Evolutionary conservation across 2,797 vertebrate species (phyloP), one percentile per base, ranked within the genome.

Genomic region (Discoglossus pictus): DNA sequence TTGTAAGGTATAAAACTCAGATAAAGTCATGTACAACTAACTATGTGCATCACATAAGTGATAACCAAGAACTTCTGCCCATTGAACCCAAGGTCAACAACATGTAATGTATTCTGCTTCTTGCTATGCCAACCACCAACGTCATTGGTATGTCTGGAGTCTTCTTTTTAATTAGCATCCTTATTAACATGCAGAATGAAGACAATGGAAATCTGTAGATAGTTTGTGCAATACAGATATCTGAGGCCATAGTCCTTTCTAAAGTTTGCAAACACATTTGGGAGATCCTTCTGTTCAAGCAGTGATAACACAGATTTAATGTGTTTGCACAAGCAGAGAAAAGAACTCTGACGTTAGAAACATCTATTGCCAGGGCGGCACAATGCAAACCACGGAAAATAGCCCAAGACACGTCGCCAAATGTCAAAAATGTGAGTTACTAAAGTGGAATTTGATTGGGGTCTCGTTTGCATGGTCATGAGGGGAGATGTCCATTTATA

Each of bases 251-350:
- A 1, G 38, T 74, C 65, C 10, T 2, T 38, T 23, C 36, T 66
- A 44, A 35, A 76, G 65, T 68, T 52, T 70, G 18, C 16, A 2
- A 3, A 36, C 25, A 7, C 0, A 0, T 55, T 67, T 78, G 59
- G 66, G 65, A 67, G 74, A 63, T 70, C 44, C 52, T 69, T 16
- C 58, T 68, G 56, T 65, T 58, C 53, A 73, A 72, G 64, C 58
- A 73, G 18, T 5, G 74, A 72, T 72, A 77, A 63, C 46, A 27
- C 40, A 65, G 70, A 55, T 21, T 52, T 65, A 63, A 72, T 67
- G 62, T 71, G 55, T 80, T 83, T 77, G 52, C 68, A 73, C 13
- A 1, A 53, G 42, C 46, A 78, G 16, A 75, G 55, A 78, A 78
- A 67, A 68, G 38, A 23, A 18, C 69, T 75, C 56, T 71, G 74